Conservation (phyloP, 2,888 invertebrate species). For the Lasioglossum lativentre region DNA sequence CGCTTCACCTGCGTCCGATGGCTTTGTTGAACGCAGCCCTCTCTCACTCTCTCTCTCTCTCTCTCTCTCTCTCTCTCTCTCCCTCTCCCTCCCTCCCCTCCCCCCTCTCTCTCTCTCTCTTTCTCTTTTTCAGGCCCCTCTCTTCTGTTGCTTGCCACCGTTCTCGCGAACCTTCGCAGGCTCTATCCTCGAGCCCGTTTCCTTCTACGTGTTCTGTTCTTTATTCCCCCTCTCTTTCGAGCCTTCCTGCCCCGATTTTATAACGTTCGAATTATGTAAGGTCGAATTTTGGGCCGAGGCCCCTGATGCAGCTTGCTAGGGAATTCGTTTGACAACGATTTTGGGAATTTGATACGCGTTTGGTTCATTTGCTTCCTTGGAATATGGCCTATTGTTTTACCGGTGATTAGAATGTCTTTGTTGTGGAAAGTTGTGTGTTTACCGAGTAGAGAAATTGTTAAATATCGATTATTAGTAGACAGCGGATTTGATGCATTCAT, state of each 20-base stretch:
- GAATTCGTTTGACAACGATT: not conserved
- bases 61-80: not conserved
- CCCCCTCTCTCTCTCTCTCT: not conserved
- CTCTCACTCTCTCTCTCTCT: not conserved
- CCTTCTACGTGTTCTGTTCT: not conserved
- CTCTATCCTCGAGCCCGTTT: conserved; percentile 23
- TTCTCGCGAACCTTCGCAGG: conserved; percentile 14
- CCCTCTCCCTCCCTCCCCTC: not conserved
- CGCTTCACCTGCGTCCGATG: conserved; percentile 71
- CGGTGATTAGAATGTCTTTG: not conserved
- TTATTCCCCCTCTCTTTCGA: not conserved
- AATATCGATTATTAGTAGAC: too few species aligned
- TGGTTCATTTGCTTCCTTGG: too few species aligned
- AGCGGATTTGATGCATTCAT: too few species aligned
- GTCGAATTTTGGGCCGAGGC: not conserved
- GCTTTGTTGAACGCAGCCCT: conserved; percentile 63
- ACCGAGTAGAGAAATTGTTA: too few species aligned
- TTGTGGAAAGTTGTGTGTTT: too few species aligned
- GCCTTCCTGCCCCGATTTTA: not conserved
- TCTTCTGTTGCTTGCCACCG: not conserved
- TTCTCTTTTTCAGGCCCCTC: conserved; percentile 24
- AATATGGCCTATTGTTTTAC: too few species aligned
- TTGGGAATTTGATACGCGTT: not conserved
- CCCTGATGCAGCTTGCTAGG: not conserved
- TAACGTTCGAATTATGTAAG: not conserved